Percentiles rank a stretch among this genome's conserved stretches.
phyloP scores from a whole-genome alignment of 1,140 invertebrate species.

The Drosophila mauritiana region DNA sequence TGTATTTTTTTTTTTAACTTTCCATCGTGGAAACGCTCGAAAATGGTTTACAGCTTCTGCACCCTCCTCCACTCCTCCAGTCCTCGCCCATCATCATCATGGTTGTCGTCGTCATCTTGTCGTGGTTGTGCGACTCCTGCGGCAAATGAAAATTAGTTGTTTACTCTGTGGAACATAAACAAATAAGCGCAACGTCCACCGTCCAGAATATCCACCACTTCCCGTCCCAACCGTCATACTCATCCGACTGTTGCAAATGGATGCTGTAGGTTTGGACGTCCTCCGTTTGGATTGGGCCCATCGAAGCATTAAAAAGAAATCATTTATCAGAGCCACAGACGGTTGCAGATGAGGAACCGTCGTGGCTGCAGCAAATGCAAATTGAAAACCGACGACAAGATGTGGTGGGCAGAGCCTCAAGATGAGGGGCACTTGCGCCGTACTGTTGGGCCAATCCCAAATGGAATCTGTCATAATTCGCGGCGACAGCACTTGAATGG shows the following conservation, averaged over 20 bases:
- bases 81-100: constrained; percentile 32
- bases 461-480: constrained; percentile 37
- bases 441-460: constrained; percentile 20
- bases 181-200: constrained; percentile 65
- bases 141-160: constrained; percentile 83
- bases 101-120: constrained; percentile 42
- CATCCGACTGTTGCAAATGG: constrained; percentile 19
- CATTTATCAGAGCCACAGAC: constrained; percentile 45
- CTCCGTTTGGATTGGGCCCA: constrained; percentile 46
- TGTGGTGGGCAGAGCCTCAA: background rate
- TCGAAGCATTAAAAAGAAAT: constrained; percentile 66
- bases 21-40: no score
- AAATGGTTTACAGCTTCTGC: background rate
- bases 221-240: background rate
- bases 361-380: constrained; percentile 34
- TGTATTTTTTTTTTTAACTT: no score
- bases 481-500: constrained; percentile 8
- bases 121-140: constrained; percentile 71
- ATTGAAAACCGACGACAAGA: constrained; percentile 26
- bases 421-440: constrained; percentile 10
- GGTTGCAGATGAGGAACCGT: background rate
- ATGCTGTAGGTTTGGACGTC: constrained; percentile 8
- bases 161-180: constrained; percentile 80
- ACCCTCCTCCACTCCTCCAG: constrained; percentile 11
- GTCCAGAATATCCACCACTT: background rate